Conservation (phyloP, 1,140 invertebrate genomes). For the Aphaenogaster floridana region DNA sequence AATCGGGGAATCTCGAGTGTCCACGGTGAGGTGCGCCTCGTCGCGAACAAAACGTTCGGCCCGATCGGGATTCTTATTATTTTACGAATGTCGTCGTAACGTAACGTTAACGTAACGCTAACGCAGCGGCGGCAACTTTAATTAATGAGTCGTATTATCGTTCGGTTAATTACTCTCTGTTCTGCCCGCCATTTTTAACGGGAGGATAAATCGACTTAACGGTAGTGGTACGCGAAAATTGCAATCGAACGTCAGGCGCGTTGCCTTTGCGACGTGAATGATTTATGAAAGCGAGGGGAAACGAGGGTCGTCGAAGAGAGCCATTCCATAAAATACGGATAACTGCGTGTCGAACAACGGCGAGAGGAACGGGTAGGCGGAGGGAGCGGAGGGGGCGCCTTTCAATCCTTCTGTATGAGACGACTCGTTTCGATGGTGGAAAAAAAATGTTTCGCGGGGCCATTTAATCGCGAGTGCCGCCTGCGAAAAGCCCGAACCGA, state of each 20-base stretch:
- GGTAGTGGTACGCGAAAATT: constrained; percentile 32
- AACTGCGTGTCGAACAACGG: constrained; percentile 52
- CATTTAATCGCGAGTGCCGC: constrained; percentile 61
- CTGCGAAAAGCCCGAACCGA: constrained; percentile 27
- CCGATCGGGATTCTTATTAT: not conserved
- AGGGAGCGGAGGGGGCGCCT: constrained; percentile 6
- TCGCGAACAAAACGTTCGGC: not conserved
- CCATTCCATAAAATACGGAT: constrained; percentile 58
- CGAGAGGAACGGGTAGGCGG: not conserved
- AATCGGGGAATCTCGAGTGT: constrained; percentile 39
- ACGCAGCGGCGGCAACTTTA: not conserved
- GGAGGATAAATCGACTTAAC: constrained; percentile 29
- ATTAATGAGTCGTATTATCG: constrained; percentile 21
- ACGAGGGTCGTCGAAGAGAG: constrained; percentile 23
- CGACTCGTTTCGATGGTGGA: constrained; percentile 31
- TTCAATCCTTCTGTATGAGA: constrained; percentile 60
- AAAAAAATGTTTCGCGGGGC: constrained; percentile 43
- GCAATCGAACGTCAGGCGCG: constrained; percentile 46
- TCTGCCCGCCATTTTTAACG: not conserved
- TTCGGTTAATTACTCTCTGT: constrained; percentile 19
- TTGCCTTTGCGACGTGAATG: constrained; percentile 45
- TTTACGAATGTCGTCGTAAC: not conserved
- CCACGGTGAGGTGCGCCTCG: not conserved
- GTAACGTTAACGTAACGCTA: constrained; percentile 1
- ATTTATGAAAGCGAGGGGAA: constrained; percentile 59